Base-by-base conservation (phyloP, 2,797 vertebrate species). In the Sebastes hubbsi region DNA sequence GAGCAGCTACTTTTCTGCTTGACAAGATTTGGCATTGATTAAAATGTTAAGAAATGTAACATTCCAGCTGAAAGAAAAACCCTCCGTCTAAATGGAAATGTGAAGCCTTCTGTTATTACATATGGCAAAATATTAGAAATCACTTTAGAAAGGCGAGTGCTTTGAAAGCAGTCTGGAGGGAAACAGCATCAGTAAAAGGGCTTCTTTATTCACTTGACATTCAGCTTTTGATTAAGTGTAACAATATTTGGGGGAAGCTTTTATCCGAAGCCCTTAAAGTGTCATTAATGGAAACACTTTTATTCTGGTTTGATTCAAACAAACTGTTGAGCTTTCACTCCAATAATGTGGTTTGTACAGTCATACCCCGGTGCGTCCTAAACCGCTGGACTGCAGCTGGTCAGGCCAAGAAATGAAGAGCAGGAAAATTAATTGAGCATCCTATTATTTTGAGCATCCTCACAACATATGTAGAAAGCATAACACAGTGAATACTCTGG, bases 51-150 rank as follows among this genome's bases (percentile, higher is more conserved):
- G 8, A 73, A 62, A 27, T 46, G 61, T 6, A 25, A 54, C 13
- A n/a, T 3, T 68, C 14, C 18, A 0, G 1, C 8, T 1, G 4
- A 10, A 8, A 58, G 72, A 63, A 36, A 65, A 75, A 67, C 6
- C 24, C 5, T 55, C 6, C 49, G 46, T 73, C 36, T 76, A 65
- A 78, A 78, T 76, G 75, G 42, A 79, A 66, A 75, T 27, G 36
- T 42, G 5, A 70, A 59, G 29, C 46, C 3, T 9, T 49, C 8
- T 49, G 18, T 49, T 49, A 49, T 46, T 46, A 61, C 1, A 10
- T 49, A 1, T 0, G 1, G 14, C 0, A 27, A 59, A 20, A n/a
- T 6, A 9, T 42, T 16, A 36, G 6, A 25, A 11, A 52, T 36
- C 65, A 6, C 12, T 36, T 55, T 5, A 8, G 16, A 54, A 72